These are phyloP conservation scores for Orthosia incerta DNA, from an alignment of 2,888 invertebrate genomes.

Conservation along the genomic window DNA sequence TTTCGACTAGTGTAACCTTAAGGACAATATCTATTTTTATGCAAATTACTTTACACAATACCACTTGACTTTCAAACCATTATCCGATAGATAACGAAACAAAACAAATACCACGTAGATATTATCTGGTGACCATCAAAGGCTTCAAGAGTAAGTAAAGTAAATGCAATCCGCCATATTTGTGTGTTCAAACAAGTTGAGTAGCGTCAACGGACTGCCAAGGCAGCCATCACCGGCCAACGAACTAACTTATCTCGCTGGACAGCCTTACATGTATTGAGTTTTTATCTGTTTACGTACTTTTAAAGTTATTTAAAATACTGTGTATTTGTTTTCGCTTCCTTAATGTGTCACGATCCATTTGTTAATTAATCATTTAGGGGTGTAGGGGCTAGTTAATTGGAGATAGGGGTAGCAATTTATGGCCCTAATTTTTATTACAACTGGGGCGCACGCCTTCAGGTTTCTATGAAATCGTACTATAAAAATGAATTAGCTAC, in stretches of 20 bases:
- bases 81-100: slow-evolving; percentile 40
- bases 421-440: neutral
- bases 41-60: slow-evolving; percentile 7
- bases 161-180: slow-evolving; percentile 37
- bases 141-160: slow-evolving; percentile 30
- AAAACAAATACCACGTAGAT: slow-evolving; percentile 30
- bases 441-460: too few relatives aligned
- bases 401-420: slow-evolving; percentile 41
- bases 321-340: slow-evolving; percentile 26
- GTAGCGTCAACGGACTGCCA: slow-evolving; percentile 56
- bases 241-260: slow-evolving; percentile 57
- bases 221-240: slow-evolving; percentile 55
- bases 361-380: slow-evolving; percentile 39
- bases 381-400: slow-evolving; percentile 17
- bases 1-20: too few relatives aligned
- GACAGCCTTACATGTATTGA: slow-evolving; percentile 28
- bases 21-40: slow-evolving; percentile 16
- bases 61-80: slow-evolving; percentile 57
- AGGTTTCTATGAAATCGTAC: neutral
- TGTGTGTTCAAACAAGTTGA: slow-evolving; percentile 44
- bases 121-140: slow-evolving; percentile 53
- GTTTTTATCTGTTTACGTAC: slow-evolving; percentile 48
- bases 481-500: neutral
- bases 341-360: slow-evolving; percentile 4
- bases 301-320: slow-evolving; percentile 34